phyloP scores from a whole-genome alignment of 2,888 invertebrate species.

The Rhagium mordax region DNA sequence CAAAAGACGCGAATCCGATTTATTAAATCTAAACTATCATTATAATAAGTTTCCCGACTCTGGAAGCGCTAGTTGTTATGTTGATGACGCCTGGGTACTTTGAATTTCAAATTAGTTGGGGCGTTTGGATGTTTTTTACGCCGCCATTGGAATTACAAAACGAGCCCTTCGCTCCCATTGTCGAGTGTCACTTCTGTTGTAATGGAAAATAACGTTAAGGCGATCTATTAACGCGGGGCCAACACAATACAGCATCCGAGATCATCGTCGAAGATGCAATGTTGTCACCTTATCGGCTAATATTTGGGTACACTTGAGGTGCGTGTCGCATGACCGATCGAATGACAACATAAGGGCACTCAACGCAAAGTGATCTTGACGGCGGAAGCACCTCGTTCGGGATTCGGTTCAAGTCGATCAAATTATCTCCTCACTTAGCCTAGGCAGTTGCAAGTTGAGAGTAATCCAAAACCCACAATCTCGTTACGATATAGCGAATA shows the following conservation, averaged over 20 bases:
- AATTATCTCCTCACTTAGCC: slow-evolving; percentile 56
- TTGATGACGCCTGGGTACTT: slow-evolving; percentile 60
- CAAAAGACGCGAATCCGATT: slow-evolving; percentile 32
- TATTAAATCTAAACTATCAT: slow-evolving; percentile 30
- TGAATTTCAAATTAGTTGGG: slow-evolving; percentile 64
- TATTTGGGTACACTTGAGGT: slow-evolving; percentile 37
- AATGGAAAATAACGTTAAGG: slow-evolving; percentile 54
- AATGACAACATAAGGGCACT: slow-evolving; percentile 62
- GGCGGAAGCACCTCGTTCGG: slow-evolving; percentile 62
- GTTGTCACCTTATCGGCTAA: slow-evolving; percentile 9
- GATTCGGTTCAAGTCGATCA: slow-evolving; percentile 57
- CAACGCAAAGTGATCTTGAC: slow-evolving; percentile 63
- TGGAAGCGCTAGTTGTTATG: slow-evolving; percentile 48
- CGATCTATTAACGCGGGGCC: slow-evolving; percentile 47
- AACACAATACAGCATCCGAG: slow-evolving; percentile 36
- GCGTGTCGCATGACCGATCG: slow-evolving; percentile 60
- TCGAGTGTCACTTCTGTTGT: slow-evolving; percentile 56
- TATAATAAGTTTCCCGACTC: slow-evolving; percentile 22
- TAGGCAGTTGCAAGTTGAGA: slow-evolving; percentile 45
- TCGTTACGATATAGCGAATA: background rate
- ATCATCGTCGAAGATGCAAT: slow-evolving; percentile 11
- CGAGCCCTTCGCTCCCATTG: slow-evolving; percentile 52
- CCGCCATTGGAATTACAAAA: slow-evolving; percentile 58
- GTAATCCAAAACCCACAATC: slow-evolving; percentile 46
- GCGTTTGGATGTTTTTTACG: slow-evolving; percentile 54